Conservation (phyloP, 2,888 invertebrate species). For the Lacanobia wlatinum region DNA sequence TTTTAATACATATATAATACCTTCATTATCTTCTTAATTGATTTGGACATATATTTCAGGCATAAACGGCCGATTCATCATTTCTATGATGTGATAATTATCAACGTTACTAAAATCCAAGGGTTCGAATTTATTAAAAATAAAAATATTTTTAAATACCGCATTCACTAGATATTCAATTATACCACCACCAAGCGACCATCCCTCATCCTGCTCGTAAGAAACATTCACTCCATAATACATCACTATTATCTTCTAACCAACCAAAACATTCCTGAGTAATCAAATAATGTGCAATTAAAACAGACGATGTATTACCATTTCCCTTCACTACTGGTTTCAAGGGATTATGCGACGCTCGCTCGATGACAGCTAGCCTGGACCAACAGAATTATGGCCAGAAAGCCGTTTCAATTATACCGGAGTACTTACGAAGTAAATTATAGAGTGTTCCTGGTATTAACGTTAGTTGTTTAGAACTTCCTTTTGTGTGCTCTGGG, state of each 20-base stretch:
- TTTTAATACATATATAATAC: background rate
- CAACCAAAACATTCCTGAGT: slow-evolving; percentile 40
- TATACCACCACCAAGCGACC: background rate
- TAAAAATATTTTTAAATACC: too few species aligned
- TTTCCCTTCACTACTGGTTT: slow-evolving; percentile 59
- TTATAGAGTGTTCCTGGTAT: slow-evolving; percentile 68
- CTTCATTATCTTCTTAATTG: background rate
- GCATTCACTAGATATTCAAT: background rate
- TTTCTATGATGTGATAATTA: background rate
- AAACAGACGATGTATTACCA: slow-evolving; percentile 44
- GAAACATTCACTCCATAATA: background rate
- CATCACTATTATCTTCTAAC: slow-evolving; percentile 14
- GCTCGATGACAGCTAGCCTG: slow-evolving; percentile 63
- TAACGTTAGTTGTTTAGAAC: slow-evolving; percentile 59
- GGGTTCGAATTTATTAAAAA: background rate
- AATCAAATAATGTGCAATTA: slow-evolving; percentile 64
- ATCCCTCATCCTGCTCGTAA: background rate
- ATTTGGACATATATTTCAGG: background rate
- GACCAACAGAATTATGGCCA: slow-evolving; percentile 77
- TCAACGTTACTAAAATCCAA: background rate
- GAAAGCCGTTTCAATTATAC: slow-evolving; percentile 80
- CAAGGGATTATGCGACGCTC: slow-evolving; percentile 58
- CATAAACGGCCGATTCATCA: background rate
- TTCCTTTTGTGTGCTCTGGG: slow-evolving; percentile 58
- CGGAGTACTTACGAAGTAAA: slow-evolving; percentile 73